Evolutionary conservation across 2,888 invertebrate species (phyloP), one percentile per base, ranked within the genome.

Genomic region (Sipunculus nudus): DNA sequence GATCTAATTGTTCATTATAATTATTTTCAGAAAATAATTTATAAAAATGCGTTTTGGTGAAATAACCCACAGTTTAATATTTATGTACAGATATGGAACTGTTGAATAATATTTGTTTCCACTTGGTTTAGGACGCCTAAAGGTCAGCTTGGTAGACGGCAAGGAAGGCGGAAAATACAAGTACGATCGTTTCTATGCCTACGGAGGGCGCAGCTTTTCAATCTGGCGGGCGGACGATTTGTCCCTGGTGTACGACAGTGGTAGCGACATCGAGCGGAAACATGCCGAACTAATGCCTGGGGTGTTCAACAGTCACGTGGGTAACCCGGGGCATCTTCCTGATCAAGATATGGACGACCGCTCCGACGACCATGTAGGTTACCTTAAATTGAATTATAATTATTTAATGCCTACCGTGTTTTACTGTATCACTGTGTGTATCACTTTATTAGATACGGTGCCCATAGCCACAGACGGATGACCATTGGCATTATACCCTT

Each of bases 341-440:
- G 45, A 21, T 5, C 31, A 39, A 10, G 50, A 62, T 10, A 26
- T 10, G 29, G 68, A 68, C 29, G 29, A 26, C 5, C 45, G 59
- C n/a, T 70, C 68, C 1, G 70, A 65, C 31, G 40, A 61, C 26
- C 64, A 50, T 63, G 67, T 65, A 32, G 32, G 43, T n/a, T n/a
- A n/a, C n/a, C n/a, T n/a, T n/a, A n/a, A n/a, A n/a, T n/a, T n/a
- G n/a, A n/a, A n/a, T n/a, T n/a, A n/a, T n/a, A n/a, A n/a, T n/a
- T n/a, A n/a, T n/a, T n/a, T n/a, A n/a, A n/a, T n/a, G n/a, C n/a
- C n/a, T n/a, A n/a, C n/a, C n/a, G n/a, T n/a, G n/a, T n/a, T n/a
- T n/a, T n/a, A n/a, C n/a, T n/a, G n/a, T n/a, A n/a, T n/a, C n/a
- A n/a, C n/a, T n/a, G n/a, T n/a, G n/a, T n/a, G n/a, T n/a, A n/a